Evolutionary conservation across 1,140 invertebrate species (phyloP), one percentile per base, ranked within the genome.

Genomic region (Charaxes varanes): DNA sequence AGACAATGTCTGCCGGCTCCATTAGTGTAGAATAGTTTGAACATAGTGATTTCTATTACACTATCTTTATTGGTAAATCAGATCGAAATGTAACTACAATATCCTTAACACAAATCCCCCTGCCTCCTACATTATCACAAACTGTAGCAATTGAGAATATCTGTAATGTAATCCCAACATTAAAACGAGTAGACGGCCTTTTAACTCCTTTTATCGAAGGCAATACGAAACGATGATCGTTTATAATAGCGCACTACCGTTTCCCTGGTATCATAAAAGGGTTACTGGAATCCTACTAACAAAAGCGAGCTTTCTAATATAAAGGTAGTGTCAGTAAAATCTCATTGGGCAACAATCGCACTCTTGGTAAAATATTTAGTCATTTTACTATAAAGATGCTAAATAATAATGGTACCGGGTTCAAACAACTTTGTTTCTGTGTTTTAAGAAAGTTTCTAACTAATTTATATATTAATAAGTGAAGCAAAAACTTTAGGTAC

Each of bases 251-350:
- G 30, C 32, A 47, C 30, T 46, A 40, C 43, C 30, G 43, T 40
- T 46, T 41, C 37, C 30, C 37, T 41, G 32, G 18, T 19, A 34
- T 35, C 24, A 47, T 40, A 41, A 41, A 47, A 38, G 44, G 15
- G 30, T 34, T 34, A 19, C 33, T 35, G 16, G 19, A 35, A 35
- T 22, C 16, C 22, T 22, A 23, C 30, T 48, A 47, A 56, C 57
- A 48, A 48, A 50, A 40, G 50, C 11, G 17, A 31, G 37, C 43
- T 49, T 48, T 50, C 40, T 52, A 36, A 53, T 48, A n/a, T n/a
- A n/a, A n/a, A n/a, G 37, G 34, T 34, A 41, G 36, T 24, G 26
- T 32, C 18, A 42, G 33, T 31, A 36, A 16, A 30, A 26, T 21
- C 17, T 37, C 26, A 22, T 41, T 34, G 26, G 21, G 21, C 21